Percentiles rank a stretch among this genome's conserved stretches.
Evolutionary conservation across 2,888 invertebrate genomes (phyloP).

Genomic region (Tinea pellionella): DNA sequence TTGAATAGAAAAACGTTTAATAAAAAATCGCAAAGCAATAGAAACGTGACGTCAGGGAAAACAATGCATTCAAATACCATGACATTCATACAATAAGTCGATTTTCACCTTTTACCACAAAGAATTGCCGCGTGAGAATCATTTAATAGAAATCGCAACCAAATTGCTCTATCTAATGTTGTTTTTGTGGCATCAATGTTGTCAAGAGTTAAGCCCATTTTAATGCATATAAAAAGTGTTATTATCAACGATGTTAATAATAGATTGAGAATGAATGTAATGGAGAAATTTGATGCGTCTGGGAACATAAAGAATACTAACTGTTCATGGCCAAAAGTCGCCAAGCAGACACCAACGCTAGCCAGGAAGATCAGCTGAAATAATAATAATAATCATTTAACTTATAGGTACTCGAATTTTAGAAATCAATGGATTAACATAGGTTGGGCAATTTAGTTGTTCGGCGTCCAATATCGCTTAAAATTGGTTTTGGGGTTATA

Average conservation of each 20-base stretch:
- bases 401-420: too few relatives aligned
- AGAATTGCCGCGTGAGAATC: slow-evolving; percentile 54
- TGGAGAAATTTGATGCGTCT: slow-evolving; percentile 5
- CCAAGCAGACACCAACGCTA: slow-evolving; percentile 55
- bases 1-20: slow-evolving; percentile 8
- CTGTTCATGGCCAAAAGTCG: slow-evolving; percentile 66
- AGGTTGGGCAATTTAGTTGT: too few relatives aligned
- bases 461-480: too few relatives aligned
- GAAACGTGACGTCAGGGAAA: slow-evolving; percentile 41
- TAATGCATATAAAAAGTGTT: neutral
- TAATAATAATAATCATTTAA: slow-evolving; percentile 20
- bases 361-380: slow-evolving; percentile 63
- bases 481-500: too few relatives aligned
- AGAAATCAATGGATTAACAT: too few relatives aligned
- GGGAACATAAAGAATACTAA: slow-evolving; percentile 37
- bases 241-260: neutral
- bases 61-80: slow-evolving; percentile 32
- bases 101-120: slow-evolving; percentile 61
- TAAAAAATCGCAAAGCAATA: slow-evolving; percentile 36
- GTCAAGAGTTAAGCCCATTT: neutral
- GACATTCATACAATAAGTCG: slow-evolving; percentile 45
- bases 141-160: slow-evolving; percentile 49
- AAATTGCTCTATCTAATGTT: slow-evolving; percentile 41
- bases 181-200: slow-evolving; percentile 38
- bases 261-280: neutral